Evolutionary conservation across 2,797 vertebrate genomes (phyloP), one percentile per base, ranked within the genome.

Genomic region (Ficedula albicollis): DNA sequence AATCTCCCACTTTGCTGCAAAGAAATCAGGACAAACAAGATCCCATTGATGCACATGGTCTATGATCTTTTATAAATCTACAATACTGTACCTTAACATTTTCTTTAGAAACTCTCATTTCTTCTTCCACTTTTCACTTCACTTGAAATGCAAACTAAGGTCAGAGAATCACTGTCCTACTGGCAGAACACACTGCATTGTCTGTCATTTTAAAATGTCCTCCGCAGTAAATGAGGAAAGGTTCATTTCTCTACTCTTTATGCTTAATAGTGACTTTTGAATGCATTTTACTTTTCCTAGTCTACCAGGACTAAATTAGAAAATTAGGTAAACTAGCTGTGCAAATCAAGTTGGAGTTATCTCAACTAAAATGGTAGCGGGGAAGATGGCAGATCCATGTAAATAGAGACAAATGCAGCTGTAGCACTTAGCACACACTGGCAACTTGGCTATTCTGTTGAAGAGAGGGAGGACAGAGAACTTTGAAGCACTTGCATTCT

Each of bases 131-230:
- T 92, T 97, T 93, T 93, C 85, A 81, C 62, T 96, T 95, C 90
- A 92, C 88, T 96, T 97, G 96, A 95, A 97, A 97, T 97, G 91
- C 90, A 96, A 97, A 96, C 63, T 55, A 77, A 96, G 92, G 92
- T 94, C 95, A 97, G 90, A 89, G 60, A 93, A 96, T 96, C 86
- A 52, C 86, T 81, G 96, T 96, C 96, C 94, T 94, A 78, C 94
- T 89, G 80, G 86, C 89, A 90, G 93, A 91, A 89, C 69, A 69
- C 30, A 29, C 62, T 84, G 87, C 89, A 86, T 93, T 94, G 93
- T 93, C 93, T 93, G 89, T 91, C 78, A 73, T 92, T 95, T 93
- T 59, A 91, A 95, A 92, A 94, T 63, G 72, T 95, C 75, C 64
- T 95, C 91, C 80, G 69, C 76, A 46, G 81, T 82, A 79, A 86